A percentile compares a stretch with the other conserved stretches of the same genome.
phyloP scores from a whole-genome alignment of 2,888 invertebrate species.

The Lacanobia oleracea region DNA sequence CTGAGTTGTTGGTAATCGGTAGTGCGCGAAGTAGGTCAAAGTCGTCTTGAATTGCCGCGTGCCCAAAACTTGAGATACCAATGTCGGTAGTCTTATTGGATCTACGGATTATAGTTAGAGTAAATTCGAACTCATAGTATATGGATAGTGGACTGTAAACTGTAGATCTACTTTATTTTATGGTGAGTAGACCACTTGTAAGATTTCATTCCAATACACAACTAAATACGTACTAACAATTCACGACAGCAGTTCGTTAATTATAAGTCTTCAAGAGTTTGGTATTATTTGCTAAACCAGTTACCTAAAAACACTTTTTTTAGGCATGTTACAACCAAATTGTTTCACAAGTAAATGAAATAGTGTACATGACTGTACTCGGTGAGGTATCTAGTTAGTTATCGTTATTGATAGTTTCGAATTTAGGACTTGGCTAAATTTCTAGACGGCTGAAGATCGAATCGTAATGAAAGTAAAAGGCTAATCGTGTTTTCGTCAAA shows the following conservation, averaged over 20 bases:
- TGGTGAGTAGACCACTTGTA: slow-evolving; percentile 28
- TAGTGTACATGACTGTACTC: background rate
- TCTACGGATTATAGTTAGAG: slow-evolving; percentile 26
- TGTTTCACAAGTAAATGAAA: slow-evolving; percentile 12
- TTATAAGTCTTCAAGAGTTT: slow-evolving; percentile 5
- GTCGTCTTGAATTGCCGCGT: slow-evolving; percentile 77
- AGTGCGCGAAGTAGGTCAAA: slow-evolving; percentile 83
- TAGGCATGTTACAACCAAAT: background rate
- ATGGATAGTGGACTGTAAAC: slow-evolving; percentile 15
- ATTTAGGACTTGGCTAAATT: slow-evolving; percentile 71
- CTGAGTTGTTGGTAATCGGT: slow-evolving; percentile 73
- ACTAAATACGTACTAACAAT: slow-evolving; percentile 12
- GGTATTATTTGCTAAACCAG: background rate
- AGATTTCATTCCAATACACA: slow-evolving; percentile 39
- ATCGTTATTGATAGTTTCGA: slow-evolving; percentile 66
- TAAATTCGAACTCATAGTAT: slow-evolving; percentile 28
- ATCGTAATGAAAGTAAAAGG: slow-evolving; percentile 67
- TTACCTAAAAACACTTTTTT: background rate
- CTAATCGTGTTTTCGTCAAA: slow-evolving; percentile 54
- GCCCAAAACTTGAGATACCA: slow-evolving; percentile 73
- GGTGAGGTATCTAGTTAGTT: slow-evolving; percentile 7
- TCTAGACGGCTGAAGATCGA: slow-evolving; percentile 70
- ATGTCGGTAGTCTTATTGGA: slow-evolving; percentile 58
- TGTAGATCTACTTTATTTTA: slow-evolving; percentile 35
- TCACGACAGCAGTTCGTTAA: slow-evolving; percentile 17